Conservation (phyloP, 2,113 vertebrate species). For the Siniperca knerii region DNA sequence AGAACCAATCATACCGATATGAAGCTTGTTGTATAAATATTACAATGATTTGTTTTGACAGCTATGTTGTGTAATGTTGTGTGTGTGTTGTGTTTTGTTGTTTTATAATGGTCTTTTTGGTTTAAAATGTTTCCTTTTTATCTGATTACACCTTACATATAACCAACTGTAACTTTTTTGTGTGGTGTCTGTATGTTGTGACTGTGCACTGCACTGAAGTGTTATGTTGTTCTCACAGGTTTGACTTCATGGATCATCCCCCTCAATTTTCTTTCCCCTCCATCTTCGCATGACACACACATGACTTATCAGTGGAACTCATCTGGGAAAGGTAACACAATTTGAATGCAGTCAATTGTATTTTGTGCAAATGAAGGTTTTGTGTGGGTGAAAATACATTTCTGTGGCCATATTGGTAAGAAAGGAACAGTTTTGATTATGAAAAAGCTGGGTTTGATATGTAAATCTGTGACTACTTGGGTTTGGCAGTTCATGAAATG, state of each 20-base stretch:
- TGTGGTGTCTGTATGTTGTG: background rate
- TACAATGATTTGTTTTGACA: too few species aligned
- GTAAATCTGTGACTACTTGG: constrained; percentile 45
- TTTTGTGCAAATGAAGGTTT: constrained; percentile 23
- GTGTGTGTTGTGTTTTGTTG: background rate
- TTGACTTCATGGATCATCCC: constrained; percentile 5
- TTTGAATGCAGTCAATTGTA: constrained; percentile 29
- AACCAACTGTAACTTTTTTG: background rate
- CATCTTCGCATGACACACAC: constrained; percentile 27
- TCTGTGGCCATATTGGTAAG: constrained; percentile 7
- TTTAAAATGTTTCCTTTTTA: background rate
- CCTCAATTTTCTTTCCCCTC: constrained; percentile 28
- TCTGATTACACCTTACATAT: background rate
- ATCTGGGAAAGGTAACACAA: constrained; percentile 30
- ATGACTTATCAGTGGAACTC: constrained; percentile 32
- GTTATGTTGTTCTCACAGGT: constrained; percentile 26
- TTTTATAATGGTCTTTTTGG: background rate
- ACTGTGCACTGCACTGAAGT: constrained; percentile 2
- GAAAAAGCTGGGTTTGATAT: constrained; percentile 35
- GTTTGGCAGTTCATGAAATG: constrained; percentile 43
- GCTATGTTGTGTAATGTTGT: background rate
- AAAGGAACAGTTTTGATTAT: constrained; percentile 30
- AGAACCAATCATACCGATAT: background rate
- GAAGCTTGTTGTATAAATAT: too few species aligned
- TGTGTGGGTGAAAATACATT: constrained; percentile 48